Conservation (phyloP, 2,797 vertebrate species). For the Chelon labrosus region DNA sequence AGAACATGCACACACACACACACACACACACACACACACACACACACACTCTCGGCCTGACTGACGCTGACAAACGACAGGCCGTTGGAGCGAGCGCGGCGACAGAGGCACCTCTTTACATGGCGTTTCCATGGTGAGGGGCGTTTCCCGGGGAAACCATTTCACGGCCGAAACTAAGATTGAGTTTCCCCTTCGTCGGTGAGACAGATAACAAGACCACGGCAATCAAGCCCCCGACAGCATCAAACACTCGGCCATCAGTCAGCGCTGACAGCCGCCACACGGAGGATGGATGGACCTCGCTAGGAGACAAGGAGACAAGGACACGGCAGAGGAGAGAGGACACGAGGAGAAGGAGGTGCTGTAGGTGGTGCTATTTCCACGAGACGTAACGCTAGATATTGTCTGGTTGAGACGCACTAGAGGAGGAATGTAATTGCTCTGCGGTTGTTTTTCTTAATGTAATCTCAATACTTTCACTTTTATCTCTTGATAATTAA, state of each 20-base stretch:
- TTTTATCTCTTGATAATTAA: too few species aligned
- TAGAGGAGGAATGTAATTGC: too few species aligned
- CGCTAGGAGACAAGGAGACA: constrained; percentile 34
- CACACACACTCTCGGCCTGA: constrained; percentile 3
- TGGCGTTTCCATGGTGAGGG: constrained; percentile 12
- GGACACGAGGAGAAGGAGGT: background rate
- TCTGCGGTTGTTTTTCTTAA: too few species aligned
- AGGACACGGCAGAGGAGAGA: constrained; percentile 15
- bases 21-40: background rate
- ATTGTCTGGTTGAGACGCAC: too few species aligned
- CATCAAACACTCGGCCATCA: constrained; percentile 53
- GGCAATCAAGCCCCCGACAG: constrained; percentile 62
- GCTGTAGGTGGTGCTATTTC: background rate
- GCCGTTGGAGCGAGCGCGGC: constrained; percentile 2
- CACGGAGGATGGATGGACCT: constrained; percentile 28
- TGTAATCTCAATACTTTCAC: too few species aligned
- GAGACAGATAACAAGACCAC: constrained; percentile 74
- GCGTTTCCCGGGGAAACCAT: constrained; percentile 56
- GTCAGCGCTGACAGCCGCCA: constrained; percentile 56
- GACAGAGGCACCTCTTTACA: constrained; percentile 13
- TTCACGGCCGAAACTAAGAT: constrained; percentile 58
- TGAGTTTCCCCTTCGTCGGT: constrained; percentile 53
- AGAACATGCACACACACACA: background rate
- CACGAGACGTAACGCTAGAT: background rate
- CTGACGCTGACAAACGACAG: constrained; percentile 51